Percentiles rank a stretch among this genome's conserved stretches.
phyloP scores from a whole-genome alignment of 2,888 invertebrate species.

The Cephus pulcher region DNA sequence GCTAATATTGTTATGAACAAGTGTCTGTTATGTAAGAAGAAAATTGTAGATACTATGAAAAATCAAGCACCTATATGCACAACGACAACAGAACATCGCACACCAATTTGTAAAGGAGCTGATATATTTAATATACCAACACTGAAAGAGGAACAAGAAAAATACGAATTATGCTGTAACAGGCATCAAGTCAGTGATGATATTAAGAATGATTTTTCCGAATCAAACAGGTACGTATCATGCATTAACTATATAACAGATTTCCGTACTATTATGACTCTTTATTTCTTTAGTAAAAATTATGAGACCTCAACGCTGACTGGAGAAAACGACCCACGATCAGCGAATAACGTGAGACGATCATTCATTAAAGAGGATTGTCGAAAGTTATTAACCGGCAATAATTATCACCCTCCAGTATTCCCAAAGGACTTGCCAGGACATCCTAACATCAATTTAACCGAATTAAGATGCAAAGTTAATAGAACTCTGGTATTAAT shows the following conservation, averaged over 20 bases:
- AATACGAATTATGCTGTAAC: conserved; percentile 45
- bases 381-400: conserved; percentile 52
- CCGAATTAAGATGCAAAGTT: conserved; percentile 53
- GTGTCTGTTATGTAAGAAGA: conserved; percentile 48
- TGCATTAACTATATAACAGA: not conserved
- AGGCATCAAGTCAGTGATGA: conserved; percentile 13
- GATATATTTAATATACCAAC: conserved; percentile 47
- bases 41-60: conserved; percentile 2
- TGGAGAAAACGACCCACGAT: conserved; percentile 68
- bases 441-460: conserved; percentile 41
- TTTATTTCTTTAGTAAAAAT: conserved; percentile 20
- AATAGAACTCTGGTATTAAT: conserved; percentile 75
- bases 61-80: conserved; percentile 32
- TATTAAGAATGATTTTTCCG: conserved; percentile 9
- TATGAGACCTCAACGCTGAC: conserved; percentile 68
- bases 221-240: conserved; percentile 11
- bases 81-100: conserved; percentile 31
- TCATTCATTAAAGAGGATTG: conserved; percentile 47
- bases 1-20: conserved; percentile 55
- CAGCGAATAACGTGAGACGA: conserved; percentile 69
- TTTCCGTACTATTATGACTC: not conserved
- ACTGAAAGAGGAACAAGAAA: conserved; percentile 27
- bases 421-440: conserved; percentile 54
- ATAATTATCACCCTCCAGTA: conserved; percentile 52
- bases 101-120: conserved; percentile 45